These are phyloP conservation scores for Oopsacas minuta DNA, from an alignment of 37 sponge, comb jelly and placozoan genomes.

Conservation along the genomic window DNA sequence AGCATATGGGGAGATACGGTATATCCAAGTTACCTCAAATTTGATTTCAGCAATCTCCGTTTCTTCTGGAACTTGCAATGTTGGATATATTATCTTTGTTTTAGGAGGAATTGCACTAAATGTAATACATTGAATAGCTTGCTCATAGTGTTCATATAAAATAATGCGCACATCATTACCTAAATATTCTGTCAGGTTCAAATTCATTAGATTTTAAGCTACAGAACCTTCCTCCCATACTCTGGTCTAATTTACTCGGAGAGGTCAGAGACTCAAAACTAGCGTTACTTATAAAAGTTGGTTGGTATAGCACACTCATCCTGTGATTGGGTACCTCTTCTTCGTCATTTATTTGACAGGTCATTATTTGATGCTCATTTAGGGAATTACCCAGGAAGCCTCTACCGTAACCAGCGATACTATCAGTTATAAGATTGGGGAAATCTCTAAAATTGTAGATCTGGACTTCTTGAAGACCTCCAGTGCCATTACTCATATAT, in stretches of 20 bases:
- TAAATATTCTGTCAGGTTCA: neutral
- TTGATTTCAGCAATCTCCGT: neutral
- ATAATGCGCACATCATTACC: no score
- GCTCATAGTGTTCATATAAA: no score
- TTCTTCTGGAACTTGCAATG: neutral
- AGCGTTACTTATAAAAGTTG: neutral
- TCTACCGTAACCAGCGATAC: neutral
- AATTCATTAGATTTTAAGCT: neutral
- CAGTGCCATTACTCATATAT: neutral
- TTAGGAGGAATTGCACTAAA: no score
- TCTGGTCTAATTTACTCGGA: neutral
- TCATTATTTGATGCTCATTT: neutral
- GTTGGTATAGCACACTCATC: neutral
- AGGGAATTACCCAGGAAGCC: neutral
- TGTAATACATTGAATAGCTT: no score
- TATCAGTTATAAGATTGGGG: neutral
- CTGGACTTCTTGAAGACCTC: neutral
- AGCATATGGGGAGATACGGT: neutral
- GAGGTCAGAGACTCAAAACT: neutral
- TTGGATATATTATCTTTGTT: no score
- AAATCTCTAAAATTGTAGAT: neutral
- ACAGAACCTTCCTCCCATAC: neutral
- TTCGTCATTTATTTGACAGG: neutral
- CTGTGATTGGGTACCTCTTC: neutral
- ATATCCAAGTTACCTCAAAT: neutral